Evolutionary conservation across 2,888 invertebrate genomes (phyloP).

Genomic region (Thysanoteuthis rhombus): DNA sequence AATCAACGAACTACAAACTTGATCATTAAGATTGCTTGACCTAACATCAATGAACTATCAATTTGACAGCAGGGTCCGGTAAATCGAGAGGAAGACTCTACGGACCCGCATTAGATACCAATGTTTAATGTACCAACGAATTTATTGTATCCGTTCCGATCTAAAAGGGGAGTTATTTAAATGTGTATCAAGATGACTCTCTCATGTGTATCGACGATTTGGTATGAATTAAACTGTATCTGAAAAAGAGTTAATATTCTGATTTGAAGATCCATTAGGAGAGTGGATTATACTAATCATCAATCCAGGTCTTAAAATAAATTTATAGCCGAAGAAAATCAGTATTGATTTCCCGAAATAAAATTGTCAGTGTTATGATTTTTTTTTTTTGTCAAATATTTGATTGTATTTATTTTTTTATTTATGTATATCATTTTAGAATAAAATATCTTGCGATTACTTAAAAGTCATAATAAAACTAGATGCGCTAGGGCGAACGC

Average conservation of each 20-base stretch:
- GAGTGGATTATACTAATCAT: background rate
- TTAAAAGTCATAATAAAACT: too few relatives aligned
- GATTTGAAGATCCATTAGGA: background rate
- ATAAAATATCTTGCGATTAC: too few relatives aligned
- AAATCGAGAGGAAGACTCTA: background rate
- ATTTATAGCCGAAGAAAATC: too few relatives aligned
- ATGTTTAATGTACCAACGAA: background rate
- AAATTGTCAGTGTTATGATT: too few relatives aligned
- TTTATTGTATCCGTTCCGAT: background rate
- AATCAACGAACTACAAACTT: background rate
- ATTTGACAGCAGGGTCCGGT: background rate
- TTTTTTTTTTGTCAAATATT: too few relatives aligned
- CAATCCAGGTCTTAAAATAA: background rate
- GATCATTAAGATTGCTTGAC: background rate
- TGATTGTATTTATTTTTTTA: too few relatives aligned
- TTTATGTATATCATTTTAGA: too few relatives aligned
- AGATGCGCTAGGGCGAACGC: too few relatives aligned
- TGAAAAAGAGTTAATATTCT: background rate
- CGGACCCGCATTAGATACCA: background rate
- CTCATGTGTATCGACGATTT: background rate
- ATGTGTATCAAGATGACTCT: background rate
- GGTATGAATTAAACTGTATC: background rate
- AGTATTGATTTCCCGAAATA: too few relatives aligned
- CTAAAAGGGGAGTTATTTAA: background rate
- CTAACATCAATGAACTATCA: slow-evolving; percentile 12